Evolutionary conservation across 2,888 invertebrate genomes (phyloP).

Genomic region (Anoplius nigerrimus): DNA sequence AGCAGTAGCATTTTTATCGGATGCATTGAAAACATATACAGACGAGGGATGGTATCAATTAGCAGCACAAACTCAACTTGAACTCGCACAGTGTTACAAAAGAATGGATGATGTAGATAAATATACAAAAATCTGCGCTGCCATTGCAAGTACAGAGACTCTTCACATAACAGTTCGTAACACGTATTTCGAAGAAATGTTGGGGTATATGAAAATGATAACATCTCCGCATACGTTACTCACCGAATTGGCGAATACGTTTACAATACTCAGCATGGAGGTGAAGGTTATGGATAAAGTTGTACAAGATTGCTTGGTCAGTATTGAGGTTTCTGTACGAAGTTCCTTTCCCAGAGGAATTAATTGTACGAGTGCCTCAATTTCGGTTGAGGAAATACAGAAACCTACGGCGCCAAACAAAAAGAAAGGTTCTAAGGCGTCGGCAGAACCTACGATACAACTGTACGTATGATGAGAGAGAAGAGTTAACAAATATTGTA

Average conservation of each 20-base stretch:
- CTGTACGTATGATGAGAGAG: conserved; percentile 57
- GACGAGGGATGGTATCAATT: conserved; percentile 92
- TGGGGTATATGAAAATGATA: conserved; percentile 80
- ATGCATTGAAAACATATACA: conserved; percentile 89
- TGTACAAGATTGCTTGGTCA: conserved; percentile 79
- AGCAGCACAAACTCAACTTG: conserved; percentile 88
- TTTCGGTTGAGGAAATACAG: conserved; percentile 80
- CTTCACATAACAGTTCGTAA: conserved; percentile 85
- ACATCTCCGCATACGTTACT: conserved; percentile 76
- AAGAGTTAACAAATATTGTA: neutral
- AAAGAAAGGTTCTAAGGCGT: conserved; percentile 76
- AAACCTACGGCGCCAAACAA: conserved; percentile 74
- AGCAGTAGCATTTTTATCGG: conserved; percentile 91
- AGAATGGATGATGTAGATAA: conserved; percentile 86
- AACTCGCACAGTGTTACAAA: conserved; percentile 89
- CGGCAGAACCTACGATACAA: conserved; percentile 73
- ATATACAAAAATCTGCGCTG: conserved; percentile 86
- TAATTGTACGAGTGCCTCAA: conserved; percentile 79
- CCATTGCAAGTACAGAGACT: conserved; percentile 86
- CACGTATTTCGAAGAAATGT: conserved; percentile 90
- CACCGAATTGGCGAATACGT: conserved; percentile 78
- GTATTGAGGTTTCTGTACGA: conserved; percentile 77
- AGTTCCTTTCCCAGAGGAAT: conserved; percentile 82
- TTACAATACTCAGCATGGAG: conserved; percentile 77
- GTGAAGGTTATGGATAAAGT: conserved; percentile 78